These are phyloP conservation scores for Pemphredon lugubris DNA, from an alignment of 2,888 invertebrate species.

Conservation along the genomic window DNA sequence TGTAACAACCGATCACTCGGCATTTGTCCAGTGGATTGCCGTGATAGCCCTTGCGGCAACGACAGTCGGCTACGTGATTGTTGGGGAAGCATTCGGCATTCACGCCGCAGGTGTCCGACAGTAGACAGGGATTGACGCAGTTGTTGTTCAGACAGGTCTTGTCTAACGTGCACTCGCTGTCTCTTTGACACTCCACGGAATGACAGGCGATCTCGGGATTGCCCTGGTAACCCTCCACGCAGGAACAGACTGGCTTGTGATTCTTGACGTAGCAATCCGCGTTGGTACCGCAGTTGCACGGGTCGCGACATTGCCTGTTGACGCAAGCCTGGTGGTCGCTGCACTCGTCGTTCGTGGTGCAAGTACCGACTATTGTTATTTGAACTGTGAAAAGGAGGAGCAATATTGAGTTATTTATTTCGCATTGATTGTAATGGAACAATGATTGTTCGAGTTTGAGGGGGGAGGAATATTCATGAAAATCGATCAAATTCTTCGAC, in stretches of 20 bases:
- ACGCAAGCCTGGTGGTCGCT: conserved; percentile 90
- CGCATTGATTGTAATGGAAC: neutral
- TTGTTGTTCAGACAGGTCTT: conserved; percentile 93
- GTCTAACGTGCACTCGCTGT: conserved; percentile 91
- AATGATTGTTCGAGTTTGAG: too few species aligned
- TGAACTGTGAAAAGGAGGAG: conserved; percentile 81
- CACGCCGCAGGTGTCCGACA: conserved; percentile 90
- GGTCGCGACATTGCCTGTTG: conserved; percentile 92
- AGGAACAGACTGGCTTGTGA: conserved; percentile 93
- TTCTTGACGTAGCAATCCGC: conserved; percentile 91
- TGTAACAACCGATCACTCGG: conserved; percentile 90
- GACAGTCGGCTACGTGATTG: conserved; percentile 88
- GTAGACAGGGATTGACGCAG: conserved; percentile 92
- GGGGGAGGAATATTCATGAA: too few species aligned
- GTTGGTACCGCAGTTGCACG: conserved; percentile 93
- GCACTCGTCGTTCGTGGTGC: conserved; percentile 91
- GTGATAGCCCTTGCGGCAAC: conserved; percentile 89
- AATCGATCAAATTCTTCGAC: too few species aligned
- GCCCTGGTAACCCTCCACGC: conserved; percentile 91
- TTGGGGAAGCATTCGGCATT: conserved; percentile 92
- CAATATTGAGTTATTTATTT: neutral
- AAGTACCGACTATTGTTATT: conserved; percentile 84
- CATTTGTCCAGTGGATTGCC: conserved; percentile 90
- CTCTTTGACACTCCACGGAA: conserved; percentile 90
- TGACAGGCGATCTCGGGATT: conserved; percentile 92